Conservation (phyloP, 2,888 invertebrate species). For the Invenusta paracnida region DNA sequence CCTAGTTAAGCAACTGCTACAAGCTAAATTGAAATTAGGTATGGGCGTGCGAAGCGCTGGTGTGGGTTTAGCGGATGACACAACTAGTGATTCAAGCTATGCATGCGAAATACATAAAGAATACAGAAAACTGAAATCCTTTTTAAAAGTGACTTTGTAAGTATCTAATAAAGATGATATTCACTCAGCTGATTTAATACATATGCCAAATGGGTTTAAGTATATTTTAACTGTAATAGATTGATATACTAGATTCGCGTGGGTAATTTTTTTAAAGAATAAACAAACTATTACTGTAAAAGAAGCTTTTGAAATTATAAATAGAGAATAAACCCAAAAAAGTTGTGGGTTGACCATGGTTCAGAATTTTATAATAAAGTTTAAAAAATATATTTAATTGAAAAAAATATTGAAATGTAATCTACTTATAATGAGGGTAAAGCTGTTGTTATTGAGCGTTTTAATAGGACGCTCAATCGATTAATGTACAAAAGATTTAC, state of each 20-base stretch:
- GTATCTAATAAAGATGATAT: slow-evolving; percentile 26
- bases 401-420: neutral
- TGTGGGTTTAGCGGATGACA: neutral
- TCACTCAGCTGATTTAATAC: neutral
- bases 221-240: slow-evolving; percentile 11
- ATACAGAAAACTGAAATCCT: neutral
- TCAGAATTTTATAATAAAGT: slow-evolving; percentile 10
- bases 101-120: neutral
- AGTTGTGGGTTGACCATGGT: neutral
- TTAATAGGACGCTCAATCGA: neutral
- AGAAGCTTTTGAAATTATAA: neutral
- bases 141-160: neutral
- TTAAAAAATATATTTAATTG: neutral
- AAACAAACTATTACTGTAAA: neutral
- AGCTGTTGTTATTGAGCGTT: neutral
- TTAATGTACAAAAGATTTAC: slow-evolving; percentile 5
- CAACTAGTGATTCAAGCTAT: neutral
- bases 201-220: neutral
- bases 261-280: neutral
- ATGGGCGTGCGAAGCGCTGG: too few species aligned
- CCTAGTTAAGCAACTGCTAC: neutral
- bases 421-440: neutral
- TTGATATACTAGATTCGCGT: neutral
- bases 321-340: neutral
- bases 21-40: neutral